Evolutionary conservation across 92 coral and sea anemone genomes (phyloP), one percentile per base, ranked within the genome.

Genomic region (Paramuricea clavata): DNA sequence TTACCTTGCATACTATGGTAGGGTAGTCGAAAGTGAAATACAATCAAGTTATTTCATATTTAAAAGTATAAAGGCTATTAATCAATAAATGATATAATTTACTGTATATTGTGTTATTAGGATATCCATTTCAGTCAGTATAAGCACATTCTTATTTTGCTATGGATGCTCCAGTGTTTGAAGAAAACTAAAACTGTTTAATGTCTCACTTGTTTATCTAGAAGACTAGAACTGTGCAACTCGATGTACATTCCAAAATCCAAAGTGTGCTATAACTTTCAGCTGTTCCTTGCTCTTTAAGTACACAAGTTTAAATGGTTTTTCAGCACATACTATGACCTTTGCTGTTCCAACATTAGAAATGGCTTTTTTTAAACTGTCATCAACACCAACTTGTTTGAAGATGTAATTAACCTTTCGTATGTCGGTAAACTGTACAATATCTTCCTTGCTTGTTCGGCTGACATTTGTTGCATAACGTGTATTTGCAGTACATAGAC

Each of bases 271-370:
- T 52, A 52, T 52, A 52, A 52, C 61, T 52, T 52, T 52, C 23
- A 52, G 22, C 21, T 52, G 61, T 65, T 65, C 72, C 72, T 65
- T 65, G 72, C 41, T 28, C 34, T 65, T 65, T 10, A n/a, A 28
- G 72, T 65, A 65, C 34, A 27, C 15, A 12, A 65, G 33, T 33
- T 65, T 12, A 65, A 65, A 65, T 9, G 72, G 72, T n/a, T 23
- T 65, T 65, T n/a, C 72, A 2, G 16, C 0, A 9, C 15, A 65
- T 13, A 65, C 72, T 27, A 23, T 27, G 13, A 65, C 72, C n/a
- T 65, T 65, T 27, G 33, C 72, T 9, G 34, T 65, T n/a, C 72
- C 72, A 3, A 27, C 15, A 33, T 65, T 27, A 65, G 28, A 25
- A 64, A 64, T 65, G 28, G 13, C 1, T 13, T 65, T 65, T n/a